phyloP scores from a whole-genome alignment of 1,140 invertebrate species.

The Drosophila lacertosa region DNA sequence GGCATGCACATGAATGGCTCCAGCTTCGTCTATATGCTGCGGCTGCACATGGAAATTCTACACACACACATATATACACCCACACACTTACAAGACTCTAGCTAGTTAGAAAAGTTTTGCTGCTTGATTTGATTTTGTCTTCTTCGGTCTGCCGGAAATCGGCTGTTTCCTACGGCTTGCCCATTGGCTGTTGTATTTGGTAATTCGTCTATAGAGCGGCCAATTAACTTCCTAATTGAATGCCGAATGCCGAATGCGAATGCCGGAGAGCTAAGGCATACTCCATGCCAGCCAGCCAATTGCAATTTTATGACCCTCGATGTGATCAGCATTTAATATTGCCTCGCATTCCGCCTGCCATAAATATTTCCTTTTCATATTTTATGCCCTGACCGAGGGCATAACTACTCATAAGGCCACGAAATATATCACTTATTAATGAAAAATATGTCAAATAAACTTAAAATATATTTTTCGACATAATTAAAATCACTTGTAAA shows the following conservation, averaged over 20 bases:
- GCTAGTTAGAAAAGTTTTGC: constrained; percentile 70
- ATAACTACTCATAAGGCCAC: not conserved
- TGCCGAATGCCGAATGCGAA: constrained; percentile 35
- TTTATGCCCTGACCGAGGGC: constrained; percentile 14
- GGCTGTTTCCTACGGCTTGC: constrained; percentile 54
- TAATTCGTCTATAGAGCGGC: constrained; percentile 44
- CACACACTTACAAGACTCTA: constrained; percentile 26
- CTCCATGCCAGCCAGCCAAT: constrained; percentile 37
- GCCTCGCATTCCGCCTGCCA: constrained; percentile 46
- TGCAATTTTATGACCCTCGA: constrained; percentile 53
- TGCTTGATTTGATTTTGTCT: constrained; percentile 69
- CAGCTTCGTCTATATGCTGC: not conserved
- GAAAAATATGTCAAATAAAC: too few relatives aligned
- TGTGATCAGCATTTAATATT: constrained; percentile 60
- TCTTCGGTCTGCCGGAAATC: constrained; percentile 57
- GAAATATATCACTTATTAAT: not conserved
- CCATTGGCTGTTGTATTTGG: constrained; percentile 48
- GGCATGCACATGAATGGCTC: constrained; percentile 71
- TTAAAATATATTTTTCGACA: too few relatives aligned
- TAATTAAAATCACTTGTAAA: too few relatives aligned
- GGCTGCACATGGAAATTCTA: too few relatives aligned
- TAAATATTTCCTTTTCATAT: constrained; percentile 59
- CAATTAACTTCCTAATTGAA: constrained; percentile 80
- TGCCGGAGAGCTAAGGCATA: constrained; percentile 26
- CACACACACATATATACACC: constrained; percentile 21